Evolutionary conservation across 2,888 invertebrate genomes (phyloP), one percentile per base, ranked within the genome.

Genomic region (Mimas tiliae): DNA sequence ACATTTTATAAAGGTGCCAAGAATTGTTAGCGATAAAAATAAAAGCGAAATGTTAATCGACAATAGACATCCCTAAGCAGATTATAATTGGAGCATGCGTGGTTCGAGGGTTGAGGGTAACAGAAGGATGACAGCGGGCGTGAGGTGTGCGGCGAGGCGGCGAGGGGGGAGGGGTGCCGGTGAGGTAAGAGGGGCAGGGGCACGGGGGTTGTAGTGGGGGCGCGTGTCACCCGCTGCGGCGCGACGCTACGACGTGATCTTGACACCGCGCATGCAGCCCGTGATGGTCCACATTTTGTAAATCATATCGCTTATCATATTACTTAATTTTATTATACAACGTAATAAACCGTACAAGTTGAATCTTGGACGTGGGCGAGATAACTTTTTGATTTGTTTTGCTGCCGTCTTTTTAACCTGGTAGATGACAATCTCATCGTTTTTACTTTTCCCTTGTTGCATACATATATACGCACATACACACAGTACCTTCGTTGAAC

Each of bases 1-100:
- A 19, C 19, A 19, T 42, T 42, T 58, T 58, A 42, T 12, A 6
- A 19, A 21, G 42, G 16, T 42, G 1, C 42, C 19, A 12, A 12
- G 19, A 51, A 66, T 50, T 51, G 38, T 19, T 55, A 21, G 16
- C 45, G 38, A 63, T 38, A 58, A 47, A 62, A 68, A 65, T 63
- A 63, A 63, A 68, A 63, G 51, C 19, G 48, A 63, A 34, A 66
- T 81, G 70, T 84, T 85, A 88, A 92, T 92, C 92, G 93, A 93
- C 91, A 88, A 79, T 81, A 84, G 84, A 88, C 92, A 92, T 92
- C 92, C 87, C 93, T 93, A 92, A 88, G 87, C 88, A 89, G 93
- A 93, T 93, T 93, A 93, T 91, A 91, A 93, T 91, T 93, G 93
- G 93, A 93, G 93, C 93, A 93, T 93, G 93, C 93, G 93, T 93